phyloP scores from a whole-genome alignment of 1,140 invertebrate genomes.

The Polypedilum vanderplanki region DNA sequence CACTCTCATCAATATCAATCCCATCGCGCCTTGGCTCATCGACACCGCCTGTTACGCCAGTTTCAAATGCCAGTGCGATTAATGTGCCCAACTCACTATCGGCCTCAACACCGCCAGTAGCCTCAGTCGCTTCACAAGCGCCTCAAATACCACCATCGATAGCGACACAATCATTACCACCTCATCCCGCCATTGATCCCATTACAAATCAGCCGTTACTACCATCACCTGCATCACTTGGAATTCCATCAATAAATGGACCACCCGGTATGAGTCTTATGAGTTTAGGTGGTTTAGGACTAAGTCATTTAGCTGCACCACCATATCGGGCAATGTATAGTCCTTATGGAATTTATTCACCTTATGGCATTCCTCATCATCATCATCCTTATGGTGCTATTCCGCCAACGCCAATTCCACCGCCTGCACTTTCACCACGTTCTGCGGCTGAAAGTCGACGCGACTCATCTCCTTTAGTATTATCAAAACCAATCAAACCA shows the following conservation, averaged over 20 bases:
- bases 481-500: constrained; percentile 9
- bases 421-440: neutral
- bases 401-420: neutral
- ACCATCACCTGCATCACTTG: neutral
- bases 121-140: neutral
- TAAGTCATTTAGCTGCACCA: neutral
- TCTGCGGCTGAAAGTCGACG: neutral
- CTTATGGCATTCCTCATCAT: constrained; percentile 11
- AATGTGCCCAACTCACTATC: neutral
- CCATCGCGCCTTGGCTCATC: constrained; percentile 24
- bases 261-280: neutral
- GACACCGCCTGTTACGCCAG: neutral
- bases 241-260: too few relatives aligned
- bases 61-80: neutral
- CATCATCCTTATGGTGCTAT: constrained; percentile 10
- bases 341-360: constrained; percentile 22
- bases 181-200: neutral
- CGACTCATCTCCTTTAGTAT: constrained; percentile 16
- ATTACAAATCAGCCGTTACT: neutral
- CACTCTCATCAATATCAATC: constrained; percentile 30
- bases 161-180: neutral
- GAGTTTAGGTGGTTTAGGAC: neutral
- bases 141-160: neutral
- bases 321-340: neutral
- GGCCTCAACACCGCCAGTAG: neutral